Base-by-base conservation (phyloP, 2,888 invertebrate species). In the Tolmerus cingulatus region DNA sequence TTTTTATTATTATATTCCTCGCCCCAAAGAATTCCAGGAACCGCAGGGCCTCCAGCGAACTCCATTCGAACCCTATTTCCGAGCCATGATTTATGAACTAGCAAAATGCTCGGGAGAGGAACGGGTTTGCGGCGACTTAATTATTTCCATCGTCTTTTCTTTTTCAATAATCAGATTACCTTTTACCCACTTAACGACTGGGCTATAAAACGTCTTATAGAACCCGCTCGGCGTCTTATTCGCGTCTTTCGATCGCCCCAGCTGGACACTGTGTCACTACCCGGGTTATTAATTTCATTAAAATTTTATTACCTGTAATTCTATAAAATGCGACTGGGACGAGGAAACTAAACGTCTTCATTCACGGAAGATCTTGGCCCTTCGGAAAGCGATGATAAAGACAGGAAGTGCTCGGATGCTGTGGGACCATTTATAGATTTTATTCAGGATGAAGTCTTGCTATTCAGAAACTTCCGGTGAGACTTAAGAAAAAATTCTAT, bases 221-320 rank as follows among this genome's bases (percentile, higher is more conserved):
- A 51, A 16, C 8, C n/a, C 5, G 51, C 7, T 19, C 51, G 51
- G 66, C 27, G 66, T 57, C 23, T 12, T 4, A 57, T 57, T 66
- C 14, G 23, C 66, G 12, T 66, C 51, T n/a, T 51, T 77, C 77
- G 14, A 40, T 43, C 78, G 43, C 46, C 78, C 37, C 78, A 78
- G 78, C 78, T 78, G 78, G 78, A 78, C 78, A 78, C 78, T 78
- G 78, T 78, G 78, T 78, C 78, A 78, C 78, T 78, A 78, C 23
- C 78, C 78, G 37, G 78, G 78, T 78, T 78, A 78, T 78, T 78
- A 78, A 78, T 78, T 78, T 78, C 78, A 78, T 78, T 40, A 78
- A 78, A 34, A 78, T 78, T 78, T 78, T 78, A 78, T 37, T n/a
- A 43, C 37, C 43, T 16, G 78, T 78, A 78, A 78, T 78, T 78